Evolutionary conservation across 2,888 invertebrate species (phyloP).

Genomic region (Neria commutata): DNA sequence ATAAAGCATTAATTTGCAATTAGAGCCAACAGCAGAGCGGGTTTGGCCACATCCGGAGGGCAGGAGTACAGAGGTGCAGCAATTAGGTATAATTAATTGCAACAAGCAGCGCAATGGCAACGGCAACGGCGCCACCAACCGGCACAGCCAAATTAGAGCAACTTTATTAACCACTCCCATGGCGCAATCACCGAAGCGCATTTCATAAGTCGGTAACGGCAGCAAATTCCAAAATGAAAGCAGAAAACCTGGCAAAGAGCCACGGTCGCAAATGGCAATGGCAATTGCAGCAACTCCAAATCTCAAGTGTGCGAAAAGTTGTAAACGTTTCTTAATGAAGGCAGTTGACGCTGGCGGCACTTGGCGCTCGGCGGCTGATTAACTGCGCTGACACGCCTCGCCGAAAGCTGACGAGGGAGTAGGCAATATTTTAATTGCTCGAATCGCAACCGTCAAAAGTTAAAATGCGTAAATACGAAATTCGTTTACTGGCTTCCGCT

Average conservation of each 20-base stretch:
- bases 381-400: too few relatives aligned
- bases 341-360: conserved; percentile 27
- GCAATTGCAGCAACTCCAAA: conserved; percentile 32
- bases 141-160: not conserved
- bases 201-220: too few relatives aligned
- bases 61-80: not conserved
- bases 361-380: too few relatives aligned
- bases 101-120: not conserved
- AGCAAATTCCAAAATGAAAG: not conserved
- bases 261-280: not conserved
- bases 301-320: conserved; percentile 35
- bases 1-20: not conserved
- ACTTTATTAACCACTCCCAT: not conserved
- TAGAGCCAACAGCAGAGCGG: not conserved
- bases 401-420: too few relatives aligned
- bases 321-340: conserved; percentile 48
- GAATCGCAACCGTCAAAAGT: too few relatives aligned
- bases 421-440: too few relatives aligned
- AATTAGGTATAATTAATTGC: conserved; percentile 25
- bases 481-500: too few relatives aligned
- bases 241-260: not conserved
- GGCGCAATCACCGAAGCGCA: not conserved
- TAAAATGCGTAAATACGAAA: too few relatives aligned
- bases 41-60: too few relatives aligned
- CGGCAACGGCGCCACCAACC: conserved; percentile 11